Base-by-base conservation (phyloP, 2,797 vertebrate genomes). In the Clamator glandarius region DNA sequence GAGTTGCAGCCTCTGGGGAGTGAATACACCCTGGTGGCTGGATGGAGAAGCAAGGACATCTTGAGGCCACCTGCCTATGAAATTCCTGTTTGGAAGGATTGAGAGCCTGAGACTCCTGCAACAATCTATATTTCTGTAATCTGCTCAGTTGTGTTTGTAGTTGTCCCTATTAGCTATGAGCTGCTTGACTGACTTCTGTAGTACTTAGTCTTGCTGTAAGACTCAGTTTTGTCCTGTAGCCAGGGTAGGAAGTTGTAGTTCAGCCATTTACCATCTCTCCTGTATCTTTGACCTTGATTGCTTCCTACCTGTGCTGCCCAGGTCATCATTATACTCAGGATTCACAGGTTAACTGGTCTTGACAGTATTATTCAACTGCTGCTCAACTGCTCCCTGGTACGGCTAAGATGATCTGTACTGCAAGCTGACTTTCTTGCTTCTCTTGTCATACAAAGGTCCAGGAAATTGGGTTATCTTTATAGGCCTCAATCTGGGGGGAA, bases 21-120 rank as follows among this genome's bases (percentile, higher is more conserved):
- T 17, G 66, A n/a, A 90, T 35, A 79, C 74, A 76, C 62, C 73
- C 82, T 80, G 89, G 23, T 91, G 84, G 67, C 63, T 59, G 28
- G 76, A 17, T 35, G 72, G 35, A 66, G 86, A 63, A 84, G 59
- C 5, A 54, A 84, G 72, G 77, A 72, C n/a, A 69, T 29, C 44
- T 74, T 35, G 52, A 67, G 52, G 67, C 59, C 48, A 23, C 25
- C 51, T 63, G 72, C 41, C 33, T 4, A 2, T 14, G 18, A 17
- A 28, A 21, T 44, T 70, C 28, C 14, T 76, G 10, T 64, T 81
- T 78, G 63, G 51, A 50, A 69, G 35, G 9, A 16, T 2, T 69
- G 80, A 35, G 63, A 69, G 28, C 26, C 42, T 16, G 79, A 46
- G 36, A 50, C 8, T 67, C 13, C 58, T 33, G 2, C 26, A 76